A percentile compares a stretch with the other conserved stretches of the same genome.
Evolutionary conservation across 2,797 vertebrate genomes (phyloP).

Genomic region (Melanotaenia boesemani): DNA sequence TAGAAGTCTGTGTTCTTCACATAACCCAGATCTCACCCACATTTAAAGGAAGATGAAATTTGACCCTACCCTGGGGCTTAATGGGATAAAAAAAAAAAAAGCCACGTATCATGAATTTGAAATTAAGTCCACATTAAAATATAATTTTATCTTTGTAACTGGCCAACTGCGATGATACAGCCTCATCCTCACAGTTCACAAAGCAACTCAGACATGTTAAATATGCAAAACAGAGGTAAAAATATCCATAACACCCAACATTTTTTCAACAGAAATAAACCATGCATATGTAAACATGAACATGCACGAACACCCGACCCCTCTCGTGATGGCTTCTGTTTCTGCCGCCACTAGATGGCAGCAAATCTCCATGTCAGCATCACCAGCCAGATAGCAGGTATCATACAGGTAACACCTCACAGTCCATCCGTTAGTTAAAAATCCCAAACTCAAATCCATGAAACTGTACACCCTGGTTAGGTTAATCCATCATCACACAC

Average conservation of each 20-base stretch:
- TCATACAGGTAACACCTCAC: not conserved
- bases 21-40: too few species aligned
- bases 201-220: not conserved
- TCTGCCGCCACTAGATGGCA: slow-evolving; percentile 52
- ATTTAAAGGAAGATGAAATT: too few species aligned
- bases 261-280: not conserved
- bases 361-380: slow-evolving; percentile 33
- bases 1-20: too few species aligned
- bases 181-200: slow-evolving; percentile 14
- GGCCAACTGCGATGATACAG: slow-evolving; percentile 37
- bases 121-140: not conserved
- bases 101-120: too few species aligned
- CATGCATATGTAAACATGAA: slow-evolving; percentile 53
- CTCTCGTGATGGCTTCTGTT: not conserved
- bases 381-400: not conserved
- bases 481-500: slow-evolving; percentile 33
- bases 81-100: not conserved
- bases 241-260: not conserved
- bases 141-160: not conserved
- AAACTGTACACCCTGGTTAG: slow-evolving; percentile 38
- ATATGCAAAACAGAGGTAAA: not conserved
- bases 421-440: slow-evolving; percentile 37
- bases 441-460: not conserved
- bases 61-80: not conserved
- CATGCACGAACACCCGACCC: slow-evolving; percentile 29